Evolutionary conservation across 1,140 invertebrate species (phyloP), one percentile per base, ranked within the genome.

Genomic region (Drosophila leontia): DNA sequence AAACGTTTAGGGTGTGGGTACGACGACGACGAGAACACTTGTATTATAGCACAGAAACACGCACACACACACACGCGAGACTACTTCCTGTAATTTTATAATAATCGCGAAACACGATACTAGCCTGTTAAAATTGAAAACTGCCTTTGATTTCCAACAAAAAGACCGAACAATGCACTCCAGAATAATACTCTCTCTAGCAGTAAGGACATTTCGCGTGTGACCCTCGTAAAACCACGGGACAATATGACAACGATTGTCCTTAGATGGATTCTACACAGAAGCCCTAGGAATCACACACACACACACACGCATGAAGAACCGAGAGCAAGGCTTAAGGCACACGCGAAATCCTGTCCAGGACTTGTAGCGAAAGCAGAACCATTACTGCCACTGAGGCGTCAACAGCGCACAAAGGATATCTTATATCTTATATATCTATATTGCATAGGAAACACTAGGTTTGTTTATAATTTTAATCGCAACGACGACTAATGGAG

Each of bases 401-500:
- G 87, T 91, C 51, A 72, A 68, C 60, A 74, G 80, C 86, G 85
- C 85, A 91, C 86, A 88, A 85, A 87, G 44, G 55, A 75, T 70
- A 70, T 51, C 75, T 62, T 57, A 72, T 61, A 71, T 64, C 53
- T 90, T 19, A 23, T 23, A 55, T 56, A 39, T 56, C 84, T 26
- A 56, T 37, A 88, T 69, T 81, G 78, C 74, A 85, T 82, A 85
- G 78, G 69, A 86, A 67, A 76, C 64, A 82, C 81, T 72, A 91
- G 85, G 86, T 82, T 82, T 82, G 82, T 91, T 90, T 90, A 39
- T 90, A 79, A 88, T 90, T 82, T 82, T 86, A 82, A 85, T 69
- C 59, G 64, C 78, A 82, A 82, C 76, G 42, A 91, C 91, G 91
- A 92, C 91, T 92, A 92, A 92, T 92, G 91, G 91, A 92, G 91